Evolutionary conservation across 2,888 invertebrate species (phyloP).

Genomic region (Metacarcinus magister): DNA sequence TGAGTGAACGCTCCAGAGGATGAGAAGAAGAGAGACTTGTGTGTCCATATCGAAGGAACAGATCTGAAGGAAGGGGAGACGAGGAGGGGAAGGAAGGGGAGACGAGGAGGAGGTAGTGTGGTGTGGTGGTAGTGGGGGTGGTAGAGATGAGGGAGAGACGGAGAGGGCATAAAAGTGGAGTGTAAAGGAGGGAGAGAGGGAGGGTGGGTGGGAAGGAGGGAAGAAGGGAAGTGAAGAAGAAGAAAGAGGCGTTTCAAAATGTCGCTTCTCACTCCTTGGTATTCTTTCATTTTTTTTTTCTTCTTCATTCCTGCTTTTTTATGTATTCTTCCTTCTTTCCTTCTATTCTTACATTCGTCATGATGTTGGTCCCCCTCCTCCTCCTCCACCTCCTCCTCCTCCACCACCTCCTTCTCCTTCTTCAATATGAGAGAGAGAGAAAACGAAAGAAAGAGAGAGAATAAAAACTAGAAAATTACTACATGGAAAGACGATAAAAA

Average conservation of each 20-base stretch:
- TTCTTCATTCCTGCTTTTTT: not conserved
- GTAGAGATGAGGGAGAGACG: not conserved
- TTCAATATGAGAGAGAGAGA: not conserved
- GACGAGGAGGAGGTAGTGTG: not conserved
- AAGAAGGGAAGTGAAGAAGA: not conserved
- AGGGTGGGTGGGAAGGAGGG: not conserved
- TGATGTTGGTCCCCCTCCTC: not conserved
- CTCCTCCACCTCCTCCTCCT: not conserved
- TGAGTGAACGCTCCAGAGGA: constrained; percentile 40
- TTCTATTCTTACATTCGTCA: not conserved
- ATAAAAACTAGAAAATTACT: no score
- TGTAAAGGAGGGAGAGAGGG: not conserved
- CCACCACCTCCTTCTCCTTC: not conserved
- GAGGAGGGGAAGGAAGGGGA: not conserved
- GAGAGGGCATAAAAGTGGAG: constrained; percentile 15
- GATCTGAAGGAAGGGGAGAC: constrained; percentile 28
- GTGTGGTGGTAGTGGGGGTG: not conserved
- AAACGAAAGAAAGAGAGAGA: not conserved
- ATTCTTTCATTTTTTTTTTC: not conserved
- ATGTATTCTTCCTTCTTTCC: not conserved
- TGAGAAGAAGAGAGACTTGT: constrained; percentile 60
- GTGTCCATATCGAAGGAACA: constrained; percentile 55
- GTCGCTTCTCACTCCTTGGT: not conserved
- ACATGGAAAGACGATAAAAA: no score
- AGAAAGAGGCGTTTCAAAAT: not conserved